phyloP scores from a whole-genome alignment of 1,140 invertebrate genomes.

The Popillia japonica region DNA sequence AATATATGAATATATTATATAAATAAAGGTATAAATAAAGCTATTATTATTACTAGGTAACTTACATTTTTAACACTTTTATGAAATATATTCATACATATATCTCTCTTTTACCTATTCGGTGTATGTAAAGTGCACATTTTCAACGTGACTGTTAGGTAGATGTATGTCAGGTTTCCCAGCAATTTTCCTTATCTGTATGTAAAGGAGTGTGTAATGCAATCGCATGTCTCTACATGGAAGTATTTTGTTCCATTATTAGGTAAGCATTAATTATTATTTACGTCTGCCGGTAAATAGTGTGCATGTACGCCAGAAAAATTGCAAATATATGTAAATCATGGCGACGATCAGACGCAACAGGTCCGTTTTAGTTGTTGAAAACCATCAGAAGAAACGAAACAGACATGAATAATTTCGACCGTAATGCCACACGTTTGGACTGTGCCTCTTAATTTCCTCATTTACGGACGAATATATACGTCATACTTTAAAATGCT shows the following conservation, averaged over 20 bases:
- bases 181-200: conserved; percentile 24
- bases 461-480: background rate
- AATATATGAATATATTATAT: too few relatives aligned
- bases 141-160: too few relatives aligned
- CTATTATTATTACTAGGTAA: too few relatives aligned
- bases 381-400: background rate
- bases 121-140: too few relatives aligned
- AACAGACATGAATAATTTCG: conserved; percentile 11
- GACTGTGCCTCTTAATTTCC: conserved; percentile 1
- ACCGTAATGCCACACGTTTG: background rate
- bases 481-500: conserved; percentile 1
- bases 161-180: background rate
- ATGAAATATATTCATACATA: too few relatives aligned
- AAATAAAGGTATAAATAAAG: too few relatives aligned
- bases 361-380: background rate
- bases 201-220: conserved; percentile 16
- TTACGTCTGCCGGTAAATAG: conserved; percentile 19
- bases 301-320: background rate
- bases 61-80: too few relatives aligned
- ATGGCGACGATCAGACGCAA: conserved; percentile 26
- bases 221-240: conserved; percentile 4
- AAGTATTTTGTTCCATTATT: conserved; percentile 25
- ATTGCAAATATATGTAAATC: conserved; percentile 25
- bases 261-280: conserved; percentile 25
- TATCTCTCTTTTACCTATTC: too few relatives aligned